These are phyloP conservation scores for Echinometra lucunter DNA, from an alignment of 53 echinoderm and acorn worm genomes.

Conservation along the genomic window DNA sequence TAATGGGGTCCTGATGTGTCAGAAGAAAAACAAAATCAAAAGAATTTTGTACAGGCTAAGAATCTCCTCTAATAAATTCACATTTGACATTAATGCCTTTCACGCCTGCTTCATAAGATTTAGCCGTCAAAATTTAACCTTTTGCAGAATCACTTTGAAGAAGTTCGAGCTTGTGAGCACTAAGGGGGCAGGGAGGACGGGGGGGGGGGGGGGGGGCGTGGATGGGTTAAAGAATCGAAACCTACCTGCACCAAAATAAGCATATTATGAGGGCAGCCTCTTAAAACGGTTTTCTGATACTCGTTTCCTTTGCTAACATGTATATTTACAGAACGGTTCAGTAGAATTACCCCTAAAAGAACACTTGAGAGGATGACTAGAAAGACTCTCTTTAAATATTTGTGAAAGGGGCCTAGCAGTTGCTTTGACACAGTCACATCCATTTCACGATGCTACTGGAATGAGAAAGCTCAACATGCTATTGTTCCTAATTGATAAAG, in stretches of 20 bases:
- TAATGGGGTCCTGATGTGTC: background rate
- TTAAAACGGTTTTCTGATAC: too few relatives aligned
- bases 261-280: background rate
- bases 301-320: background rate
- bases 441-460: background rate
- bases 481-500: background rate
- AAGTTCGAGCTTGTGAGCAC: background rate
- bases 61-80: background rate
- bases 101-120: too few relatives aligned
- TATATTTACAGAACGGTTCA: slow-evolving; percentile 16
- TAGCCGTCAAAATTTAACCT: too few relatives aligned
- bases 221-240: background rate
- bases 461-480: background rate
- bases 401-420: background rate
- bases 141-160: background rate
- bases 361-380: slow-evolving; percentile 7
- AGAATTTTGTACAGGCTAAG: background rate
- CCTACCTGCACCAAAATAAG: background rate
- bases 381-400: slow-evolving; percentile 33
- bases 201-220: background rate
- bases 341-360: slow-evolving; percentile 10
- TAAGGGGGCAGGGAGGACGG: background rate
- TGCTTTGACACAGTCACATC: slow-evolving; percentile 22
- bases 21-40: background rate
- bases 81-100: too few relatives aligned